Evolutionary conservation across 2,888 invertebrate genomes (phyloP), one percentile per base, ranked within the genome.

Genomic region (Chymomyza caudatula): DNA sequence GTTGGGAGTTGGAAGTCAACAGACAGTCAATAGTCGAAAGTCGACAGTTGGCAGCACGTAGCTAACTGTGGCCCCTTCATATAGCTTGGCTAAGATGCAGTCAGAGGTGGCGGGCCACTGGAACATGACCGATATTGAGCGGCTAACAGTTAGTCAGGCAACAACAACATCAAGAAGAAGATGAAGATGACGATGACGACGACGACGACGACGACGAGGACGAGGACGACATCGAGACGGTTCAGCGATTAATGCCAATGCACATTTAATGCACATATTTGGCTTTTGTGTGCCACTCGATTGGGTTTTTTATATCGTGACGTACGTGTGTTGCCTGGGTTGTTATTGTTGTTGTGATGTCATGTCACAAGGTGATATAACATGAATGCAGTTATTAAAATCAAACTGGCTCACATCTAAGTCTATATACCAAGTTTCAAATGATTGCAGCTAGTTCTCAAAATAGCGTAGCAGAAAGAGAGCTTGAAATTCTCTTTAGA

Each of bases 311-410:
- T 74, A 73, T 77, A 86, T 88, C 88, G 88, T 88, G 88, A 88
- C 88, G 86, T 87, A 88, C 88, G 88, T 88, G 88, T 37, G 29
- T 37, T 37, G 29, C 29, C 29, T 37, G 29, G 29, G 29, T 37
- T 37, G 29, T 37, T 37, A 4, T 25, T 11, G 37, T 56, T 29
- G 61, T 23, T 52, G 68, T 78, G 81, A 77, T 85, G 85, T 81
- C 88, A 86, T 88, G 88, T 88, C 88, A 87, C 73, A 78, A 87
- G 88, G 88, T 88, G 88, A 87, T 83, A 86, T 78, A 85, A 87
- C 85, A 88, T 85, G 78, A 54, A 17, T 85, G 73, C 84, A 83
- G 80, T 85, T 79, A 82, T 83, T 79, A 82, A 79, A 78, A 17
- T 47, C 29, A 37, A 37, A 37, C 29, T 5, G 29, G 8, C 29